These are phyloP conservation scores for Phalacrocorax carbo DNA, from an alignment of 2,113 vertebrate species.

Conservation along the genomic window DNA sequence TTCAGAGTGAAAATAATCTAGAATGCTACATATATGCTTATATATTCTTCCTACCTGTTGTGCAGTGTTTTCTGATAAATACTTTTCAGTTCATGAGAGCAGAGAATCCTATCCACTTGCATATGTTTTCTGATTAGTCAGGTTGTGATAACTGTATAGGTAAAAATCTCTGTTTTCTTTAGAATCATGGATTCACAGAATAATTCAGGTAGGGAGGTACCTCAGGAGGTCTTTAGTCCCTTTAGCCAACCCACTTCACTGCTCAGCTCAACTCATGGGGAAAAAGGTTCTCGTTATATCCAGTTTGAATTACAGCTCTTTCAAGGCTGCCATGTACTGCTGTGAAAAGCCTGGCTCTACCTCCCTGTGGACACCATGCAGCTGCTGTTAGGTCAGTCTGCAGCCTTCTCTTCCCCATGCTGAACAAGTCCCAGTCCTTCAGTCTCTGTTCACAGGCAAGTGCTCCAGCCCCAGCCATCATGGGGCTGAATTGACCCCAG, in stretches of 20 bases:
- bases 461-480: not conserved
- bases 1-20: not conserved
- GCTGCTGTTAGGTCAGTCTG: not conserved
- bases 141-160: not conserved
- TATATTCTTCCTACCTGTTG: not conserved
- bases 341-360: not conserved
- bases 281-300: not conserved
- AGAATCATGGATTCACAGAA: not conserved
- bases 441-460: not conserved
- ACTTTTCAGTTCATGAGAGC: not conserved
- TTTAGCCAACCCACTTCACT: not conserved
- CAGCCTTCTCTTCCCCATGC: not conserved
- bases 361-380: not conserved
- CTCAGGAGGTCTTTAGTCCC: not conserved
- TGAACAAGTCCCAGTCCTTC: not conserved
- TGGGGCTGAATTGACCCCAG: not conserved
- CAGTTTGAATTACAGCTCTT: not conserved
- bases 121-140: not conserved
- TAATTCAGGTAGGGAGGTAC: not conserved
- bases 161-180: not conserved
- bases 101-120: not conserved
- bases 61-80: not conserved
- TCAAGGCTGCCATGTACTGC: rapidly evolving
- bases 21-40: not conserved
- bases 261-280: not conserved